phyloP scores from a whole-genome alignment of 2,888 invertebrate genomes.

The Xestia rhomboidea region DNA sequence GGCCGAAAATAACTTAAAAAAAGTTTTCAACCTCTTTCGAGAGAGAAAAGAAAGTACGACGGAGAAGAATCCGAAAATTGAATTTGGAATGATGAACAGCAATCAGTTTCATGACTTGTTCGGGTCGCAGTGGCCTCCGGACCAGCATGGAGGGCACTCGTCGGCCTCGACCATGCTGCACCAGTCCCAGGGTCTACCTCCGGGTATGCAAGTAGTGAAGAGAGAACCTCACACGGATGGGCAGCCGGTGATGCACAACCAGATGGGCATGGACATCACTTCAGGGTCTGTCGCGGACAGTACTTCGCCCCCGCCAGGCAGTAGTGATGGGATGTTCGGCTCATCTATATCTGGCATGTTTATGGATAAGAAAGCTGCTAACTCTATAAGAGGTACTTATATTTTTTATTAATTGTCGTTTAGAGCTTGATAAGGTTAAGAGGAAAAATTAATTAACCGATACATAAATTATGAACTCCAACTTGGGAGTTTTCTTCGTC shows the following conservation, averaged over 20 bases:
- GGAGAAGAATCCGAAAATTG: conserved; percentile 67
- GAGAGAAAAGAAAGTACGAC: conserved; percentile 55
- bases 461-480: not conserved
- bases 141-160: conserved; percentile 87
- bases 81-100: conserved; percentile 83
- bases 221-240: conserved; percentile 83
- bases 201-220: conserved; percentile 83
- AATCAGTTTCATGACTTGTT: conserved; percentile 89
- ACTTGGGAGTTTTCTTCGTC: not conserved
- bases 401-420: conserved; percentile 25
- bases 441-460: not conserved
- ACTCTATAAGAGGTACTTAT: conserved; percentile 92
- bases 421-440: not conserved
- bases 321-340: conserved; percentile 86
- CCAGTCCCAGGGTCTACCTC: conserved; percentile 77
- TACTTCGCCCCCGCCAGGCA: conserved; percentile 91
- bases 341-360: conserved; percentile 87
- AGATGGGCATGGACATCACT: conserved; percentile 84
- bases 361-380: conserved; percentile 91
- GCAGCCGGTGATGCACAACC: conserved; percentile 80
- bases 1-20: conserved; percentile 83
- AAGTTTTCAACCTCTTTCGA: conserved; percentile 48
- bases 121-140: conserved; percentile 90
- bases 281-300: conserved; percentile 90
- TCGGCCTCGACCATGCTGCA: conserved; percentile 88